phyloP scores from a whole-genome alignment of 2,113 vertebrate genomes.

The Oryzias melastigma region DNA sequence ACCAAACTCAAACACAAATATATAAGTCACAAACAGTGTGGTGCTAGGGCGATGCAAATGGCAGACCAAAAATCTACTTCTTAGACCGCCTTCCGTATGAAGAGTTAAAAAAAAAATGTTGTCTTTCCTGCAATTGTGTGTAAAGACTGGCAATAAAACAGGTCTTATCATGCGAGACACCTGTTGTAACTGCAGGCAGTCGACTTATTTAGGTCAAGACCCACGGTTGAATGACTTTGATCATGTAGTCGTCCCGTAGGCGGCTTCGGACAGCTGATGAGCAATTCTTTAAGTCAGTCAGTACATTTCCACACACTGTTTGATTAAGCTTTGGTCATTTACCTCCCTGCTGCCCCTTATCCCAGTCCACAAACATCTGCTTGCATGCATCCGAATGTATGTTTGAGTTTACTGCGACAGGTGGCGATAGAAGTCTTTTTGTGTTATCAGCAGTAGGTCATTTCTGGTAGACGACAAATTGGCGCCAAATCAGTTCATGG shows the following conservation, averaged over 20 bases:
- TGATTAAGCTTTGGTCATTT: no score
- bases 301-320: no score
- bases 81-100: not conserved
- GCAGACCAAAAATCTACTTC: not conserved
- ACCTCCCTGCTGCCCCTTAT: no score
- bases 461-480: no score
- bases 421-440: no score
- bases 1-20: conserved; percentile 19
- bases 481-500: no score
- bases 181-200: conserved; percentile 32
- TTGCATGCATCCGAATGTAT: no score
- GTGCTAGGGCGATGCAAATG: not conserved
- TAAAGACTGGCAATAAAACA: conserved; percentile 40
- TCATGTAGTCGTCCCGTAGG: conserved; percentile 20
- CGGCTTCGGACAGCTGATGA: conserved; percentile 15
- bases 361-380: no score
- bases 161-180: conserved; percentile 27
- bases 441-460: no score
- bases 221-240: conserved; percentile 38
- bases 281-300: no score
- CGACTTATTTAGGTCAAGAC: conserved; percentile 46
- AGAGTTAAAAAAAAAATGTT: not conserved
- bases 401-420: no score
- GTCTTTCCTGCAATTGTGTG: conserved; percentile 5
- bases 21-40: not conserved